phyloP scores from a whole-genome alignment of 2,797 vertebrate species.

The Anableps anableps region DNA sequence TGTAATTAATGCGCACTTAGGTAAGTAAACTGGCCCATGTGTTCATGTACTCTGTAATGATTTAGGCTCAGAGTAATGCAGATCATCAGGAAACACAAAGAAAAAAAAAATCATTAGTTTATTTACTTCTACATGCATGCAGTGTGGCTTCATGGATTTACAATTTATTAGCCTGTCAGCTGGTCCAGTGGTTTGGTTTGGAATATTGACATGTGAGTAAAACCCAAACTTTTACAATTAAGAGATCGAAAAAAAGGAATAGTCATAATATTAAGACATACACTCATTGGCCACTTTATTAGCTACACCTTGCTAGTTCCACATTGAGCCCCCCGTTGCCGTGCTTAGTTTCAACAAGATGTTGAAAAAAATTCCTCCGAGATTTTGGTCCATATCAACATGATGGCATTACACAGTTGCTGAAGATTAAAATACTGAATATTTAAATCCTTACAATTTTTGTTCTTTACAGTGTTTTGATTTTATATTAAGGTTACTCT shows the following conservation, averaged over 20 bases:
- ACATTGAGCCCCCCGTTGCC: neutral
- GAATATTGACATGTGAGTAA: neutral
- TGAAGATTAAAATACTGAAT: too few species aligned
- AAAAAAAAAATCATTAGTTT: neutral
- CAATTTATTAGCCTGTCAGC: neutral
- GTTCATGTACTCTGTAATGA: neutral
- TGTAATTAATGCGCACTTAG: constrained; percentile 41
- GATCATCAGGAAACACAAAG: neutral
- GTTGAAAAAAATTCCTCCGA: neutral
- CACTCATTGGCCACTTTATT: neutral
- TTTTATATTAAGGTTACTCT: too few species aligned
- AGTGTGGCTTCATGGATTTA: neutral
- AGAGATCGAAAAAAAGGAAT: neutral
- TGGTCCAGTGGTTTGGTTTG: neutral
- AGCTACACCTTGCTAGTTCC: neutral
- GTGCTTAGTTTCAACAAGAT: neutral
- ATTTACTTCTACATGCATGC: neutral
- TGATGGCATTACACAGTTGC: neutral
- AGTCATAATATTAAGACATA: neutral
- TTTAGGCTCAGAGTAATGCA: neutral
- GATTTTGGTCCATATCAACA: neutral
- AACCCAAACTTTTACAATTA: neutral
- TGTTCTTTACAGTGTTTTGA: too few species aligned
- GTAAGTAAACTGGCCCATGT: constrained; percentile 2
- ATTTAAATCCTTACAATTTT: too few species aligned